Percentiles rank a stretch among this genome's conserved stretches.
These are phyloP conservation scores for Lepisosteus osseus DNA, from an alignment of 2,113 vertebrate species.

Conservation along the genomic window DNA sequence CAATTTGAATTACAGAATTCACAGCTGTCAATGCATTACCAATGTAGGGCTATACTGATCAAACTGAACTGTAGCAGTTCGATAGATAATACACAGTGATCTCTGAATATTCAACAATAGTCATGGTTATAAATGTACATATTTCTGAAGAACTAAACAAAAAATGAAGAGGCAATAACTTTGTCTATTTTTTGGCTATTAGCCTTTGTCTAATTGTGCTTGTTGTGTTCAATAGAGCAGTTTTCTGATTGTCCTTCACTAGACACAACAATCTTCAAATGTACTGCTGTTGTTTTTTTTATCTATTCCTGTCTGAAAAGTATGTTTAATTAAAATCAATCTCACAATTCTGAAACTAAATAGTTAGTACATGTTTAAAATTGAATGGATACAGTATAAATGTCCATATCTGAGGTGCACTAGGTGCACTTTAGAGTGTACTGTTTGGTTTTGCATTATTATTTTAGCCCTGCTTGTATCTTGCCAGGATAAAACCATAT, in stretches of 20 bases:
- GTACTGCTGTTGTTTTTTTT: too few species aligned
- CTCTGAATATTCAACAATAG: conserved; percentile 4
- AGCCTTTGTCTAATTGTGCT: conserved; percentile 5
- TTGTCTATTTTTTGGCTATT: neutral
- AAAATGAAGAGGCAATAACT: neutral
- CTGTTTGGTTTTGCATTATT: too few species aligned
- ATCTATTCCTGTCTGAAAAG: too few species aligned
- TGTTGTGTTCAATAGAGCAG: neutral
- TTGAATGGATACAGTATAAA: too few species aligned
- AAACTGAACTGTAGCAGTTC: neutral
- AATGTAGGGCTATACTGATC: neutral
- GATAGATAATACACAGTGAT: conserved; percentile 7
- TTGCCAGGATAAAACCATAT: too few species aligned
- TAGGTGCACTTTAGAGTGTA: too few species aligned
- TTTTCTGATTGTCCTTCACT: neutral
- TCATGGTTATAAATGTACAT: neutral
- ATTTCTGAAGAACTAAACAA: neutral
- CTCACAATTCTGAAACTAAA: too few species aligned
- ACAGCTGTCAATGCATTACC: neutral
- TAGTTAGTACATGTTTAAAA: too few species aligned
- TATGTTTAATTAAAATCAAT: too few species aligned
- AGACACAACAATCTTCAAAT: too few species aligned
- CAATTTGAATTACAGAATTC: neutral
- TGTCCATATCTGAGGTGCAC: too few species aligned
- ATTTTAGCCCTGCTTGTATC: too few species aligned